Conservation (phyloP, 2,797 vertebrate genomes). For the Stomatorhinus walkeri region DNA sequence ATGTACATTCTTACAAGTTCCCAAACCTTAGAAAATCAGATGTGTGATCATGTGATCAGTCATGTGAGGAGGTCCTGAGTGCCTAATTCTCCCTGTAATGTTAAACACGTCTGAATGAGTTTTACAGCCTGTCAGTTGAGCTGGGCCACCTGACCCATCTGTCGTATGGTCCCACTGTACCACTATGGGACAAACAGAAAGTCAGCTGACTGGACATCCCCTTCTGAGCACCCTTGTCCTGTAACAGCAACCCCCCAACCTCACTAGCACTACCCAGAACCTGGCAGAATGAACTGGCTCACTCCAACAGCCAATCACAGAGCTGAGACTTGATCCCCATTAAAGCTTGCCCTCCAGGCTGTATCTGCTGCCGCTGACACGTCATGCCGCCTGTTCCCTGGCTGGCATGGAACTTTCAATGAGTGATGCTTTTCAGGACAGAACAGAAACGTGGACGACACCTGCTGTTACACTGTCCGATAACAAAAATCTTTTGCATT, state of each 20-base stretch:
- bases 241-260: not conserved
- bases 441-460: not conserved
- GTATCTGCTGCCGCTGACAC: not conserved
- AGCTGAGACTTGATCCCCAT: slow-evolving; percentile 14
- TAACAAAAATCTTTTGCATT: not conserved
- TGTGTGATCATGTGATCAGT: not conserved
- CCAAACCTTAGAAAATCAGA: not conserved
- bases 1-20: not conserved
- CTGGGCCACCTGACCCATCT: not conserved
- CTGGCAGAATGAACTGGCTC: not conserved
- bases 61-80: not conserved
- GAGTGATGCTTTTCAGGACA: not conserved
- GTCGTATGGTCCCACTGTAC: not conserved
- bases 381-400: slow-evolving; percentile 10
- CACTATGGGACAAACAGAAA: not conserved
- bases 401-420: not conserved
- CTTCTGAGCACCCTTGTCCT: not conserved
- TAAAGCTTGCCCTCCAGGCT: not conserved
- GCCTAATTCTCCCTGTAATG: not conserved
- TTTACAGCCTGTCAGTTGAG: not conserved
- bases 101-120: not conserved
- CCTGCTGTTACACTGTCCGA: not conserved
- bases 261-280: not conserved
- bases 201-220: not conserved
- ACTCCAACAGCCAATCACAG: slow-evolving; percentile 5